These are phyloP conservation scores for Meloidogyne hapla DNA, from an alignment of 1,140 invertebrate species.

Conservation along the genomic window DNA sequence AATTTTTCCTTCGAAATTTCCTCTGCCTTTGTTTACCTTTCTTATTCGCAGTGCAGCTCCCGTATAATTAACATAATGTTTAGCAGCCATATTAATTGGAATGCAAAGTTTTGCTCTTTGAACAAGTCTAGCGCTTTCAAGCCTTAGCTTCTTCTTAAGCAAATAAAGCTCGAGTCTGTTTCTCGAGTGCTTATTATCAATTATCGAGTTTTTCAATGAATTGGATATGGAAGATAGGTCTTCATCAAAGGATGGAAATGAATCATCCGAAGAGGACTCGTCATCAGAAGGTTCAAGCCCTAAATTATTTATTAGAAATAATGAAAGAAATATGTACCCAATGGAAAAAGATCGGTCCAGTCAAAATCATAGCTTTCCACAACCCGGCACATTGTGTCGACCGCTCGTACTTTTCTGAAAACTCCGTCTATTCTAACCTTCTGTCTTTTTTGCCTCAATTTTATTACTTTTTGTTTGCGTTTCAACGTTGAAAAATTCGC, in stretches of 20 bases:
- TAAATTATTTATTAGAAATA: slow-evolving; percentile 29
- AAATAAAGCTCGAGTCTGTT: slow-evolving; percentile 48
- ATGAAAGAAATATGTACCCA: slow-evolving; percentile 29
- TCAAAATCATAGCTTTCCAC: slow-evolving; percentile 49
- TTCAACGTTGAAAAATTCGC: slow-evolving; percentile 10
- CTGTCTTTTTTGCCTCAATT: slow-evolving; percentile 44
- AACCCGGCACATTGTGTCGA: slow-evolving; percentile 52
- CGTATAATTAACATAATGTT: slow-evolving; percentile 38
- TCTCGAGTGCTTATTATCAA: not conserved
- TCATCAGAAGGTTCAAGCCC: slow-evolving; percentile 53
- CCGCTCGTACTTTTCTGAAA: slow-evolving; percentile 39
- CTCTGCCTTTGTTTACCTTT: slow-evolving; percentile 10
- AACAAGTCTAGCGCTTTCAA: slow-evolving; percentile 39
- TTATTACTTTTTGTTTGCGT: slow-evolving; percentile 40
- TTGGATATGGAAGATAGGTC: not conserved
- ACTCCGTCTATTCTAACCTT: slow-evolving; percentile 44
- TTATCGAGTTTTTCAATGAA: not conserved
- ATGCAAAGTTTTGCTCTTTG: slow-evolving; percentile 41
- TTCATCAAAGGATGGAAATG: slow-evolving; percentile 19
- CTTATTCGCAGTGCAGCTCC: slow-evolving; percentile 44
- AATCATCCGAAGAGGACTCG: slow-evolving; percentile 48
- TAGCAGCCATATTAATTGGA: slow-evolving; percentile 44
- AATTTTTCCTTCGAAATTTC: not conserved
- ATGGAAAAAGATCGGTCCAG: slow-evolving; percentile 47
- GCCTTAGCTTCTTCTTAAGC: slow-evolving; percentile 41